Evolutionary conservation across 1,140 invertebrate genomes (phyloP).

Genomic region (Hypsibius dujardini): DNA sequence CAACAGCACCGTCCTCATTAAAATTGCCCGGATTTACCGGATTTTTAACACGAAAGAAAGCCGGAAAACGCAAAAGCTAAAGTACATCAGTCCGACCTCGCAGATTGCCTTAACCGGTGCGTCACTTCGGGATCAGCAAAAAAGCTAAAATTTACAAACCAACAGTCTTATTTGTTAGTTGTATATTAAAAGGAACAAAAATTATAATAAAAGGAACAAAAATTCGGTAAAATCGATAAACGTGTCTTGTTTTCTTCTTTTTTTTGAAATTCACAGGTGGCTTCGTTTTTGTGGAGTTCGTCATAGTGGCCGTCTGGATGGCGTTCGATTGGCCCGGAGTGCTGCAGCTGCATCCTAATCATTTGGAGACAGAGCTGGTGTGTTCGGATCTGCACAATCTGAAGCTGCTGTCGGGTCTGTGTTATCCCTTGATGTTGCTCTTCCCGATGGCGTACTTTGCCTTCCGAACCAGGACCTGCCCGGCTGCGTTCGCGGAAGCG

Average conservation of each 20-base stretch:
- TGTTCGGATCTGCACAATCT: slow-evolving; percentile 14
- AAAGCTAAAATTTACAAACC: not conserved
- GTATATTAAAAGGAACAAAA: not conserved
- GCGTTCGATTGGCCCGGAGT: not conserved
- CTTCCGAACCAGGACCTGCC: slow-evolving; percentile 3
- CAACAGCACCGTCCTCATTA: slow-evolving; percentile 42
- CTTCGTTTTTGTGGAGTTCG: not conserved
- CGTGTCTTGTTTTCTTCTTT: no score
- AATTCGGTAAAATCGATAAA: no score
- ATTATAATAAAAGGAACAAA: not conserved
- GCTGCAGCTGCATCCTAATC: not conserved
- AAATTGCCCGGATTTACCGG: slow-evolving; percentile 41
- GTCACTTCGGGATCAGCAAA: not conserved
- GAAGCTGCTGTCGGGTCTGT: slow-evolving; percentile 5
- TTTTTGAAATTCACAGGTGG: not conserved
- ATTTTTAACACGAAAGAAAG: slow-evolving; percentile 34
- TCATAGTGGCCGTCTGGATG: not conserved
- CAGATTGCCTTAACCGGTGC: slow-evolving; percentile 19
- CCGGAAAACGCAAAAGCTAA: slow-evolving; percentile 23
- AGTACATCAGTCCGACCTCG: slow-evolving; percentile 21
- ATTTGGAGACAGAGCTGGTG: not conserved
- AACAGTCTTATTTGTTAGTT: not conserved
- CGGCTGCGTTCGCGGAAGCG: slow-evolving; percentile 7
- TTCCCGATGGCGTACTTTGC: slow-evolving; percentile 15
- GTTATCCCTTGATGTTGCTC: slow-evolving; percentile 9